Evolutionary conservation across 2,113 vertebrate genomes (phyloP).

Genomic region (Pandion haliaetus): DNA sequence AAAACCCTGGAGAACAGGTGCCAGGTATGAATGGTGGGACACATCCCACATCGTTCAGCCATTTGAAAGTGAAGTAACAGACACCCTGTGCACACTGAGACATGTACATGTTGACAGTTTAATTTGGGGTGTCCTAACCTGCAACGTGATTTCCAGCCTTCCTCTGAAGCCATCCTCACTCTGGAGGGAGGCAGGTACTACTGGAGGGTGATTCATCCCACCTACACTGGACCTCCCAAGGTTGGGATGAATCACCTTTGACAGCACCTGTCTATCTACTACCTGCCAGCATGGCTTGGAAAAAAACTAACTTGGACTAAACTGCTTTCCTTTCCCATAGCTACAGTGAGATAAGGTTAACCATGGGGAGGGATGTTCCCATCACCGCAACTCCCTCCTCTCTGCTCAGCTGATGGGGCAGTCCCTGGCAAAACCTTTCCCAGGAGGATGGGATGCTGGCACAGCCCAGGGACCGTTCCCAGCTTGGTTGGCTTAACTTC

Average conservation of each 20-base stretch:
- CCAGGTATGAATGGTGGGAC: neutral
- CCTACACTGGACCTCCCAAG: conserved; percentile 40
- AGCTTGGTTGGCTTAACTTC: neutral
- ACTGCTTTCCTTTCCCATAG: neutral
- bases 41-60: fast-evolving
- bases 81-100: neutral
- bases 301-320: neutral
- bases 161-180: neutral
- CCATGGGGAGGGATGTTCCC: neutral
- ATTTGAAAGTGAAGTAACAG: neutral
- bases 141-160: neutral
- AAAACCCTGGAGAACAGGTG: neutral
- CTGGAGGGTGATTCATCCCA: neutral
- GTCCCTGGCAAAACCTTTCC: neutral
- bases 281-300: neutral
- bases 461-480: neutral
- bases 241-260: neutral
- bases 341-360: neutral
- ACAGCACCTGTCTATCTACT: neutral
- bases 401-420: neutral
- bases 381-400: neutral
- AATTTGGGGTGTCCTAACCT: neutral
- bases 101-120: neutral
- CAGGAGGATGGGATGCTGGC: neutral
- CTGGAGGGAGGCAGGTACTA: neutral